A percentile compares a stretch with the other conserved stretches of the same genome.
These are phyloP conservation scores for Tinea semifulvella DNA, from an alignment of 2,888 invertebrate species.

Conservation along the genomic window DNA sequence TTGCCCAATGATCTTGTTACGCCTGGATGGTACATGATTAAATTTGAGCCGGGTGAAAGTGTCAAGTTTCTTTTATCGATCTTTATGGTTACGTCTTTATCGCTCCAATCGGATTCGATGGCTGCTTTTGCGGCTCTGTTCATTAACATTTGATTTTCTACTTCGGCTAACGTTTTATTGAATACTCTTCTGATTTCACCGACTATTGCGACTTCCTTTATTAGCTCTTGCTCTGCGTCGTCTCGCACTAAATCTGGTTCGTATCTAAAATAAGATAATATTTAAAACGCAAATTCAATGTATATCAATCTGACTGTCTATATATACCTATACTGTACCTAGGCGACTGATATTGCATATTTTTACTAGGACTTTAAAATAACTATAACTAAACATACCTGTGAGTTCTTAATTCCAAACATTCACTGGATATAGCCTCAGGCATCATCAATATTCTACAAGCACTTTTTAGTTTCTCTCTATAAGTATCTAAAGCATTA, in stretches of 20 bases:
- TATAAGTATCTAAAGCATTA: slow-evolving; percentile 68
- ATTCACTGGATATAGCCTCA: slow-evolving; percentile 76
- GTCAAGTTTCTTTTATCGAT: slow-evolving; percentile 74
- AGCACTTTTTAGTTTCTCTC: slow-evolving; percentile 72
- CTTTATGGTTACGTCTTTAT: slow-evolving; percentile 80
- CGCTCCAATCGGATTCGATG: slow-evolving; percentile 90
- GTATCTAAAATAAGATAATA: slow-evolving; percentile 55
- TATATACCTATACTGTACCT: too few species aligned
- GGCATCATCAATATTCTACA: slow-evolving; percentile 73
- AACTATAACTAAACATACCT: slow-evolving; percentile 2
- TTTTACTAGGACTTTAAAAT: too few species aligned
- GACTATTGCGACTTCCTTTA: slow-evolving; percentile 79
- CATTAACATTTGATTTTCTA: slow-evolving; percentile 74
- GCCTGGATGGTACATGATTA: slow-evolving; percentile 79
- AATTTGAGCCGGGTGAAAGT: slow-evolving; percentile 72
- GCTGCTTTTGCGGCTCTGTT: slow-evolving; percentile 81
- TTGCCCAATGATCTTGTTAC: slow-evolving; percentile 82
- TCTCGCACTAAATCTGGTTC: slow-evolving; percentile 82
- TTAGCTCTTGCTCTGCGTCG: slow-evolving; percentile 80
- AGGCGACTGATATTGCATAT: too few species aligned
- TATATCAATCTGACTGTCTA: too few species aligned
- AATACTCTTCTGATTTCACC: slow-evolving; percentile 74
- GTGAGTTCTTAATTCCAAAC: slow-evolving; percentile 73
- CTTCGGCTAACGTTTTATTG: slow-evolving; percentile 69
- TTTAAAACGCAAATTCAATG: too few species aligned